These are phyloP conservation scores for Periphyllus acericola DNA, from an alignment of 2,888 invertebrate genomes.

Conservation along the genomic window DNA sequence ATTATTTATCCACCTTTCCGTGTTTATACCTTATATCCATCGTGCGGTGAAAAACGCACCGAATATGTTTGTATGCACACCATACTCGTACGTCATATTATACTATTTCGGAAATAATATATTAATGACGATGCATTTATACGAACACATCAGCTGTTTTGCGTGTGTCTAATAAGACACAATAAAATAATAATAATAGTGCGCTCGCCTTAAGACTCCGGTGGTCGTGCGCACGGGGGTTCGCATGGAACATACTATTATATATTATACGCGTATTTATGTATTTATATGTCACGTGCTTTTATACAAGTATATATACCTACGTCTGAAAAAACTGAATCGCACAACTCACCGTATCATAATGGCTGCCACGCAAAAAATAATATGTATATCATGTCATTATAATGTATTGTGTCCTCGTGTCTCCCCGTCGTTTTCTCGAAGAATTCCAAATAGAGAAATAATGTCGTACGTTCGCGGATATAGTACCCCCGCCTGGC, in stretches of 20 bases:
- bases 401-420: not conserved
- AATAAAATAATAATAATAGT: not conserved
- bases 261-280: not conserved
- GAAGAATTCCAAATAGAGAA: constrained; percentile 8
- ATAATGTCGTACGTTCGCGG: too few relatives aligned
- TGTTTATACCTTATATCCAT: too few relatives aligned
- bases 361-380: constrained; percentile 10
- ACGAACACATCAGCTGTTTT: too few relatives aligned
- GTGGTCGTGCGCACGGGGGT: constrained; percentile 25
- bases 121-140: not conserved
- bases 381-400: not conserved
- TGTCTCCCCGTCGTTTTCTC: not conserved
- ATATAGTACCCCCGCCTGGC: too few relatives aligned
- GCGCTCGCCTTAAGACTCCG: not conserved
- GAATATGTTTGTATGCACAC: too few relatives aligned
- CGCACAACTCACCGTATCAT: not conserved
- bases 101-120: not conserved
- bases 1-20: too few relatives aligned
- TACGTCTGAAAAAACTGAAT: not conserved
- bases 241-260: constrained; percentile 17
- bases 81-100: not conserved
- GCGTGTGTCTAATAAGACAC: not conserved
- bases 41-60: too few relatives aligned
- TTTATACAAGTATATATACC: not conserved
- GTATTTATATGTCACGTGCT: not conserved